These are phyloP conservation scores for Pseudomyrmex dendroicus DNA, from an alignment of 1,140 invertebrate species.

Conservation along the genomic window DNA sequence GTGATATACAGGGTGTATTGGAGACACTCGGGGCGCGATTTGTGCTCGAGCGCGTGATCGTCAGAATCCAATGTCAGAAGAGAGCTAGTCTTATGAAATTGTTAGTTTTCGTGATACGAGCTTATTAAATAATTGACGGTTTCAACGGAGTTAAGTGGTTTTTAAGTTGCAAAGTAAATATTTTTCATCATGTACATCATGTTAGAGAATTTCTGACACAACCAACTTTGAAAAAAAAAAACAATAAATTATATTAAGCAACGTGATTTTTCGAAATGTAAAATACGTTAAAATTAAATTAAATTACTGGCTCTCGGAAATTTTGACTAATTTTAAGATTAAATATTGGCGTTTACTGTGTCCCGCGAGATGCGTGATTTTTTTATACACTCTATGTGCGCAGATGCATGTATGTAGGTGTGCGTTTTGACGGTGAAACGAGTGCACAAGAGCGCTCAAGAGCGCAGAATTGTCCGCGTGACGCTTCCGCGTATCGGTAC, in stretches of 20 bases:
- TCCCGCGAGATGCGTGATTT: neutral
- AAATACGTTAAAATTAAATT: no score
- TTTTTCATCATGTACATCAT: no score
- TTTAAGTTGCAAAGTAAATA: no score
- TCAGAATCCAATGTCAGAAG: neutral
- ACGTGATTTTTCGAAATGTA: no score
- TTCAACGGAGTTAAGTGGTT: neutral
- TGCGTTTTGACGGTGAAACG: neutral
- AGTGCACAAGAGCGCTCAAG: constrained; percentile 38
- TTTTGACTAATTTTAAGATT: neutral
- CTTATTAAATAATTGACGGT: neutral
- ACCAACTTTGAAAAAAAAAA: no score
- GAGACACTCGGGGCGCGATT: constrained; percentile 39
- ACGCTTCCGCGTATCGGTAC: constrained; percentile 71
- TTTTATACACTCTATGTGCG: constrained; percentile 22
- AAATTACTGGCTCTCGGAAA: no score
- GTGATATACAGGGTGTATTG: constrained; percentile 53
- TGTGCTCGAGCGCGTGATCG: neutral
- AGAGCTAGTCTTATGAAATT: neutral
- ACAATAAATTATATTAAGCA: no score
- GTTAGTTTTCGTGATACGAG: neutral
- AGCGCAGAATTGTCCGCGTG: constrained; percentile 49
- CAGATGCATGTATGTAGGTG: constrained; percentile 40
- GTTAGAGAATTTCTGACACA: no score
- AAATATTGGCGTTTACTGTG: neutral